These are phyloP conservation scores for Choreutis nemorana DNA, from an alignment of 2,888 invertebrate genomes.

Conservation along the genomic window DNA sequence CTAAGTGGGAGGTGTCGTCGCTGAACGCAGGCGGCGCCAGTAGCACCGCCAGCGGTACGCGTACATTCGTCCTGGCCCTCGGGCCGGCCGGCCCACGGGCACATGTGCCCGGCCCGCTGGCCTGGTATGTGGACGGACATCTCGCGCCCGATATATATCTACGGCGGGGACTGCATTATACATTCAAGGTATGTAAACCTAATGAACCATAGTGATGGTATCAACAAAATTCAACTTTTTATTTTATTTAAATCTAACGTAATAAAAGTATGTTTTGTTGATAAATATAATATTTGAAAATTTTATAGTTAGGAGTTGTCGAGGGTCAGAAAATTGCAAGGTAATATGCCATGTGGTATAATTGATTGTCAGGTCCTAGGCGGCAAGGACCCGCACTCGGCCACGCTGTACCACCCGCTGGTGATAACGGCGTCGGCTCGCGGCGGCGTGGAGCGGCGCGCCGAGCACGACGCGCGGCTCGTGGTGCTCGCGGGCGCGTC, in stretches of 20 bases:
- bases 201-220: too few species aligned
- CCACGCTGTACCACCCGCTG: slow-evolving; percentile 87
- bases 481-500: slow-evolving; percentile 73
- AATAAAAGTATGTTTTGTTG: too few species aligned
- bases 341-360: too few species aligned
- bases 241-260: too few species aligned
- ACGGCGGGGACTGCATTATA: slow-evolving; percentile 84
- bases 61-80: slow-evolving; percentile 81
- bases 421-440: slow-evolving; percentile 81
- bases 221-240: too few species aligned
- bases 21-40: slow-evolving; percentile 74
- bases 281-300: too few species aligned
- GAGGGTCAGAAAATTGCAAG: too few species aligned
- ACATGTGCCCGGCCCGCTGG: slow-evolving; percentile 76
- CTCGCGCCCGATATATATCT: slow-evolving; percentile 88
- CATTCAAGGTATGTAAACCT: slow-evolving; percentile 72
- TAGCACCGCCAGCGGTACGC: slow-evolving; percentile 64
- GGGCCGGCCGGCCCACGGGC: slow-evolving; percentile 85
- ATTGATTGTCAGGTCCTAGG: slow-evolving; percentile 73
- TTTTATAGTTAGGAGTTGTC: too few species aligned
- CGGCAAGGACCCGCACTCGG: slow-evolving; percentile 88
- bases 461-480: slow-evolving; percentile 67
- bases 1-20: slow-evolving; percentile 70
- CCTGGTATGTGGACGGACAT: slow-evolving; percentile 94
- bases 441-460: slow-evolving; percentile 88